Percentiles rank a stretch among this genome's conserved stretches.
These are phyloP conservation scores for Brienomyrus brachyistius DNA, from an alignment of 2,113 vertebrate genomes.

Conservation along the genomic window DNA sequence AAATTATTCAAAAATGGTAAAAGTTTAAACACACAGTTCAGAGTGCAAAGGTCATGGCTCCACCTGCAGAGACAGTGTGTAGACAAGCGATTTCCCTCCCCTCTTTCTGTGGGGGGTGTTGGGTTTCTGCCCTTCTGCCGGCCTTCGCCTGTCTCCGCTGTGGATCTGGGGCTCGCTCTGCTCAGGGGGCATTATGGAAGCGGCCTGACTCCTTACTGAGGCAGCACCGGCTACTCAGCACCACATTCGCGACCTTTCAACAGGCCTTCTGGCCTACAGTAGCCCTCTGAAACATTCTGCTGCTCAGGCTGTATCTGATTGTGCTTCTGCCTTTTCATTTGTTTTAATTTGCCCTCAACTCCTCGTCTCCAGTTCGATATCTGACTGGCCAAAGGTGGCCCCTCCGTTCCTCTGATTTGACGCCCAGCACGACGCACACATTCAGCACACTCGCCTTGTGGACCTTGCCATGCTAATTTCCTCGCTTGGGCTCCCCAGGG, in stretches of 20 bases:
- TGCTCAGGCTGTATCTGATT: not conserved
- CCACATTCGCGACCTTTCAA: not conserved
- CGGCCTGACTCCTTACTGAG: not conserved
- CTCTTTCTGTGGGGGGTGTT: not conserved
- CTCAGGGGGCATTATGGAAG: too few relatives aligned
- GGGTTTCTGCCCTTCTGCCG: not conserved
- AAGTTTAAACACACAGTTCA: not conserved
- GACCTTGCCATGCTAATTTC: not conserved
- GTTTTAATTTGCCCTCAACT: not conserved
- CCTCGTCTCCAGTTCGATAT: not conserved
- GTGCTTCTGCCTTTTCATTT: not conserved
- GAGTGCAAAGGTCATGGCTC: not conserved
- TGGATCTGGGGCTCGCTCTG: not conserved
- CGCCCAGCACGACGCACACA: not conserved
- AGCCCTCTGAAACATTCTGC: not conserved
- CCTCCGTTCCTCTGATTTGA: not conserved
- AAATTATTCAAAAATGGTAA: not conserved
- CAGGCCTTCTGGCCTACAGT: not conserved
- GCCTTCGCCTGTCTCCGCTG: not conserved
- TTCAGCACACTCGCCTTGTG: not conserved
- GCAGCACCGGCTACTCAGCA: not conserved
- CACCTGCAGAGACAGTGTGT: not conserved
- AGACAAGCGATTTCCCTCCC: not conserved
- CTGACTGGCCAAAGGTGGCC: not conserved
- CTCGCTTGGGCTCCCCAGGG: not conserved